Conservation (phyloP, 2,888 invertebrate genomes). For the Lumbricus terrestris region DNA sequence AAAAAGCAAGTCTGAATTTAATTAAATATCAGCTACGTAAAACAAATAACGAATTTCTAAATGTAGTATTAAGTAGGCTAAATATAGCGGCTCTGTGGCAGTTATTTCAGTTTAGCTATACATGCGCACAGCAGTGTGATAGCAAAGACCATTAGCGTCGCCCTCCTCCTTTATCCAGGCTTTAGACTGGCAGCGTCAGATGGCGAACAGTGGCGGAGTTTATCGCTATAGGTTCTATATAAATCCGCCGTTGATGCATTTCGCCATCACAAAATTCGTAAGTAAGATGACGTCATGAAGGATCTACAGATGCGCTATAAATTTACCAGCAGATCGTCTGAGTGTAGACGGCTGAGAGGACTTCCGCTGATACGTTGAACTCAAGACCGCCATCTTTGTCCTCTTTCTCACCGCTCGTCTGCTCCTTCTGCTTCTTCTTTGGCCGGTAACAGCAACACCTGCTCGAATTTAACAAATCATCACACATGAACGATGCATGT, state of each 20-base stretch:
- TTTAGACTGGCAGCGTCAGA: no score
- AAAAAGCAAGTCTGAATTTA: no score
- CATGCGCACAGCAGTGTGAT: no score
- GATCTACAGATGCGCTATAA: not conserved
- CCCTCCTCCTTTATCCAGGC: no score
- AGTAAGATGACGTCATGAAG: not conserved
- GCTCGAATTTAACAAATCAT: not conserved
- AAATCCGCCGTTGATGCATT: not conserved
- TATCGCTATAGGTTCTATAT: not conserved
- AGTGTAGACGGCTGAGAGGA: not conserved
- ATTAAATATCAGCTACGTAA: no score
- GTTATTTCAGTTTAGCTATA: no score
- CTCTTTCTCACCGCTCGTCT: not conserved
- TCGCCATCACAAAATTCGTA: not conserved
- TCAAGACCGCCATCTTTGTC: not conserved
- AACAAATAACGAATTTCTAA: no score
- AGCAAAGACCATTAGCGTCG: no score
- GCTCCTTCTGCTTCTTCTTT: not conserved
- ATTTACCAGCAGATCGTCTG: slow-evolving; percentile 16
- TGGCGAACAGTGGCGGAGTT: no score
- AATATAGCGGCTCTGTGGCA: no score
- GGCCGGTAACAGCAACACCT: not conserved
- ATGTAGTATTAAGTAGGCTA: no score
- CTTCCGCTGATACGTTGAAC: not conserved
- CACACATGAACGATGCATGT: no score